phyloP scores from a whole-genome alignment of 2,888 invertebrate genomes.

The Acanthosoma haemorrhoidale region DNA sequence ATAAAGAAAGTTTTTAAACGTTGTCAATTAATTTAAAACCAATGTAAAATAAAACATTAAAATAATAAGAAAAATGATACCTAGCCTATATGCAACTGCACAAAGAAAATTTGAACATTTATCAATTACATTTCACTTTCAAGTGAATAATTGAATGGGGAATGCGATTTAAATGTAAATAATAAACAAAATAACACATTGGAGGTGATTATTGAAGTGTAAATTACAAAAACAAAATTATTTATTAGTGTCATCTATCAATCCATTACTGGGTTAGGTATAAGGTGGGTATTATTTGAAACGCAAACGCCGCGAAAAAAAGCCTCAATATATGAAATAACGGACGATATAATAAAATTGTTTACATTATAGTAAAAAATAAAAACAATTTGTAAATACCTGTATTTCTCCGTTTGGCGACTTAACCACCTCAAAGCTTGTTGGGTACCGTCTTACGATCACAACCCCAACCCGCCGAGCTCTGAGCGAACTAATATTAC shows the following conservation, averaged over 20 bases:
- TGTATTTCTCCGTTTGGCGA: not conserved
- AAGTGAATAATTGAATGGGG: not conserved
- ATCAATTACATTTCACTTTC: not conserved
- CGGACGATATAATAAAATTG: not conserved
- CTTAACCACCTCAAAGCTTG: conserved; percentile 11
- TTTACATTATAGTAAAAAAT: not conserved
- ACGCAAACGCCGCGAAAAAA: conserved; percentile 6
- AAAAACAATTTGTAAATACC: not conserved
- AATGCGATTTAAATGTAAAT: not conserved
- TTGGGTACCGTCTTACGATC: conserved; percentile 15
- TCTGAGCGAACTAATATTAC: conserved; percentile 5
- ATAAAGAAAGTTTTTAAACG: too few relatives aligned
- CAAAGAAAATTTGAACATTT: conserved; percentile 2
- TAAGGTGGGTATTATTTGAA: not conserved
- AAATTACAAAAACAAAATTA: not conserved
- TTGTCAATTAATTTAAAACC: not conserved
- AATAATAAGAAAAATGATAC: not conserved
- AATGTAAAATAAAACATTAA: not conserved
- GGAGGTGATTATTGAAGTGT: not conserved
- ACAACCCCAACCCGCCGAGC: conserved; percentile 4
- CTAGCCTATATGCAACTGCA: not conserved
- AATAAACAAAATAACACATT: not conserved
- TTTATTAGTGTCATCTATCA: conserved; percentile 18
- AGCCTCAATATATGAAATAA: not conserved
- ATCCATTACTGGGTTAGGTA: conserved; percentile 15